Percentiles rank a stretch among this genome's conserved stretches.
phyloP scores from a whole-genome alignment of 2,113 vertebrate genomes.

The Melanostigma gelatinosum region DNA sequence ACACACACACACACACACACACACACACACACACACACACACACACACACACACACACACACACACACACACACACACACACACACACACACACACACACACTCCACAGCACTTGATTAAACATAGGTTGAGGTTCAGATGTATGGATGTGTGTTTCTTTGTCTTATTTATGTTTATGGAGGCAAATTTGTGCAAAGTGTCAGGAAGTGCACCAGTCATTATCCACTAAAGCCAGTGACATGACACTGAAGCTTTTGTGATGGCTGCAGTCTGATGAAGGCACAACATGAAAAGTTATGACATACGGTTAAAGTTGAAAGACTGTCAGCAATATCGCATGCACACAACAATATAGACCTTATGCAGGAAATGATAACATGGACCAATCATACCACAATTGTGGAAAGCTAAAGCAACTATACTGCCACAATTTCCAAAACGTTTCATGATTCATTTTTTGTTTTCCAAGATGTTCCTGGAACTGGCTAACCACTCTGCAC shows the following conservation, averaged over 20 bases:
- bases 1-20: conserved; percentile 22
- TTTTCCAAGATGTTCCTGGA: conserved; percentile 41
- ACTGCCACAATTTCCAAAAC: not conserved
- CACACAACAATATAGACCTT: not conserved
- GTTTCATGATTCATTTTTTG: not conserved
- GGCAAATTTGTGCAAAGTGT: conserved; percentile 17
- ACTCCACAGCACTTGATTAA: not conserved
- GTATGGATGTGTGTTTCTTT: not conserved
- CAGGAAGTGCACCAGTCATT: conserved; percentile 33
- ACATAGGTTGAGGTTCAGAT: not conserved
- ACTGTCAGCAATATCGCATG: not conserved
- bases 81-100: conserved; percentile 16
- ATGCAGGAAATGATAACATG: not conserved
- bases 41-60: too few relatives aligned
- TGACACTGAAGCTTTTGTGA: conserved; percentile 32
- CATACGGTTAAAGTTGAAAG: not conserved
- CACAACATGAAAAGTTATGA: not conserved
- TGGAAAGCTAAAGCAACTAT: not conserved
- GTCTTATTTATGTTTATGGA: conserved; percentile 3
- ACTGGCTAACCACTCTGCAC: not conserved
- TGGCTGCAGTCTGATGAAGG: conserved; percentile 13
- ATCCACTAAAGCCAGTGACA: conserved; percentile 17
- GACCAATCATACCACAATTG: not conserved
- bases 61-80: conserved; percentile 9
- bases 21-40: conserved; percentile 13